phyloP scores from a whole-genome alignment of 2,797 vertebrate species.

The Manis pentadactyla region DNA sequence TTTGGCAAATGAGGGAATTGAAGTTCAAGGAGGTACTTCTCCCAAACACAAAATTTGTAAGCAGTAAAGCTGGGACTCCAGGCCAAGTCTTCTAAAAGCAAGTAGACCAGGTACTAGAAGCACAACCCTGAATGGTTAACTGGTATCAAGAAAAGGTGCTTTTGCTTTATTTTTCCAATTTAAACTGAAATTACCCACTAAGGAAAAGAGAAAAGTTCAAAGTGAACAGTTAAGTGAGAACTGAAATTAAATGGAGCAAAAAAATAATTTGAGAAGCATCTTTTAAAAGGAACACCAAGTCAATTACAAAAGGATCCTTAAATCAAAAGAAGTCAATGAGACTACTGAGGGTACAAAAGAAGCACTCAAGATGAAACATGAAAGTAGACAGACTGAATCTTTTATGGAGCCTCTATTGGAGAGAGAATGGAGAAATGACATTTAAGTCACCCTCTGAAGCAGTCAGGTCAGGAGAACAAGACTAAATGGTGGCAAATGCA shows the following conservation, averaged over 20 bases:
- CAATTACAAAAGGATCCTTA: conserved; percentile 63
- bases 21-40: not conserved
- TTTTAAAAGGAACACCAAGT: conserved; percentile 59
- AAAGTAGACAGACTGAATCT: conserved; percentile 8
- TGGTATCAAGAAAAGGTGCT: not conserved
- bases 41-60: conserved; percentile 38
- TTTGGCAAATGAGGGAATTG: not conserved
- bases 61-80: not conserved
- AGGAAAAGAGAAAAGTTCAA: conserved; percentile 58
- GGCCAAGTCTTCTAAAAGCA: not conserved
- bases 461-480: not conserved
- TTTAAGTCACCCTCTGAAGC: conserved; percentile 42
- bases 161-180: conserved; percentile 34
- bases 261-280: conserved; percentile 45
- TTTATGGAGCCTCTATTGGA: not conserved
- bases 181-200: conserved; percentile 45
- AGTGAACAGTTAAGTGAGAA: conserved; percentile 50
- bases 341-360: conserved; percentile 46
- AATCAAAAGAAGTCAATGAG: conserved; percentile 32
- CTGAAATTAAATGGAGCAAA: conserved; percentile 27
- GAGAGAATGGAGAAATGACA: conserved; percentile 8
- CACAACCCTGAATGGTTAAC: not conserved
- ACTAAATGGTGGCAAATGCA: not conserved
- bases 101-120: not conserved
- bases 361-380: conserved; percentile 20